These are phyloP conservation scores for Chloropsis hardwickii DNA, from an alignment of 2,113 vertebrate genomes.

Conservation along the genomic window DNA sequence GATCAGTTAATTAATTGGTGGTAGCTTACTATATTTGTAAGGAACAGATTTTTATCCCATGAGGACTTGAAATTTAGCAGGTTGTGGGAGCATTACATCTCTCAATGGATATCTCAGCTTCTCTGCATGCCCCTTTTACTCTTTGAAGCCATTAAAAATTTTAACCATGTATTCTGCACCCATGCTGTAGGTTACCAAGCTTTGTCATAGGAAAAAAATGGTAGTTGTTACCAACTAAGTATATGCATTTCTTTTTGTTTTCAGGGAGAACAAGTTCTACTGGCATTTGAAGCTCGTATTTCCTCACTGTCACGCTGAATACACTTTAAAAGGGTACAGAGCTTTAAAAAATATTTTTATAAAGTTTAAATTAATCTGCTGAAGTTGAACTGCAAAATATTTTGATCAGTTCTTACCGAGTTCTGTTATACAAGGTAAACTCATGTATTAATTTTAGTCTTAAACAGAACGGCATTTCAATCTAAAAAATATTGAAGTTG, in stretches of 20 bases:
- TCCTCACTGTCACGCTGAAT: slow-evolving; percentile 85
- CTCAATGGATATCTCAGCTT: neutral
- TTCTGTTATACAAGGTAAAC: neutral
- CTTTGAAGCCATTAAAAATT: neutral
- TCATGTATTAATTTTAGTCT: neutral
- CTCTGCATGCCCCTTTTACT: neutral
- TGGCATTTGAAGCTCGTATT: slow-evolving; percentile 94
- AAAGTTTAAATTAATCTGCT: neutral
- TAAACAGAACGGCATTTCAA: neutral
- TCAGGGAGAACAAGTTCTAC: slow-evolving; percentile 85
- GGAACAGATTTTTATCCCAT: neutral
- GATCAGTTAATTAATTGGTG: neutral
- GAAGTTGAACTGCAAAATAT: neutral
- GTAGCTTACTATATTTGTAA: neutral
- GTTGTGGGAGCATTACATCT: neutral
- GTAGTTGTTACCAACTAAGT: neutral
- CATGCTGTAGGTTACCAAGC: neutral
- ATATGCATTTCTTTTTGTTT: slow-evolving; percentile 21
- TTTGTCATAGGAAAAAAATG: neutral
- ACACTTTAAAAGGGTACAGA: slow-evolving; percentile 83
- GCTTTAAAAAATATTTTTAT: neutral
- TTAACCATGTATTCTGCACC: neutral
- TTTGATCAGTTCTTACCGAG: neutral
- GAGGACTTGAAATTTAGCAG: neutral
- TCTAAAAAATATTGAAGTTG: neutral